Evolutionary conservation across 1,140 invertebrate genomes (phyloP).

Genomic region (Zophobas atratus): DNA sequence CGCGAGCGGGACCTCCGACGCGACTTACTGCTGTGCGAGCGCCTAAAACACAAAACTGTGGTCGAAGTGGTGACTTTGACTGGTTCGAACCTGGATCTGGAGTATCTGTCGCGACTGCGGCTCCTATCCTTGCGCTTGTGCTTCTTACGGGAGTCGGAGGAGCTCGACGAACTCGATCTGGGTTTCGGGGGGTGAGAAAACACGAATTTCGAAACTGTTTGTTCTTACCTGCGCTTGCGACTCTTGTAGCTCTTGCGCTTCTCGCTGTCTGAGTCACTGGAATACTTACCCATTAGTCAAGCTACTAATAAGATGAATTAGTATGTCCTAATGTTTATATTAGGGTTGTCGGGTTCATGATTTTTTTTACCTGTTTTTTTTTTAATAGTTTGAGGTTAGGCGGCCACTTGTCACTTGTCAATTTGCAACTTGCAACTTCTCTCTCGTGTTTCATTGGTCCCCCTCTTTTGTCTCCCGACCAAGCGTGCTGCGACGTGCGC

Average conservation of each 20-base stretch:
- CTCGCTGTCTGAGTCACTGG: constrained; percentile 64
- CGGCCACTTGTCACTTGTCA: not conserved
- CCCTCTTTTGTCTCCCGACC: not conserved
- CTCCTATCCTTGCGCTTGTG: constrained; percentile 54
- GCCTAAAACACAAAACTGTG: constrained; percentile 3
- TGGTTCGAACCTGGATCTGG: constrained; percentile 53
- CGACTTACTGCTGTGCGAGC: constrained; percentile 32
- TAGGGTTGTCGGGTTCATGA: not conserved
- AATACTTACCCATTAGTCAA: constrained; percentile 64
- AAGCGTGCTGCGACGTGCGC: constrained; percentile 5
- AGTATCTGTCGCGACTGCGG: constrained; percentile 54
- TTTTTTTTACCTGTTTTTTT: too few relatives aligned
- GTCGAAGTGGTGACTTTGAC: constrained; percentile 1
- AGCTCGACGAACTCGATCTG: constrained; percentile 62
- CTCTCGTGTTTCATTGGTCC: not conserved
- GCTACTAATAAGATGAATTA: not conserved
- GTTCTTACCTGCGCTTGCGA: constrained; percentile 61
- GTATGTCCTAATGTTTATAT: not conserved
- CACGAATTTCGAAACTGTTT: not conserved
- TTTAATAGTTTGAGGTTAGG: not conserved
- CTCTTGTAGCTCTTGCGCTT: constrained; percentile 58
- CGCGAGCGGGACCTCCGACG: constrained; percentile 34
- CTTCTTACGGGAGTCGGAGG: constrained; percentile 56
- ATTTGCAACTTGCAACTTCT: constrained; percentile 4
- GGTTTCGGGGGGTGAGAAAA: not conserved